Percentiles rank a stretch among this genome's conserved stretches.
phyloP scores from a whole-genome alignment of 2,797 vertebrate species.

The Pangasius krempfi region DNA sequence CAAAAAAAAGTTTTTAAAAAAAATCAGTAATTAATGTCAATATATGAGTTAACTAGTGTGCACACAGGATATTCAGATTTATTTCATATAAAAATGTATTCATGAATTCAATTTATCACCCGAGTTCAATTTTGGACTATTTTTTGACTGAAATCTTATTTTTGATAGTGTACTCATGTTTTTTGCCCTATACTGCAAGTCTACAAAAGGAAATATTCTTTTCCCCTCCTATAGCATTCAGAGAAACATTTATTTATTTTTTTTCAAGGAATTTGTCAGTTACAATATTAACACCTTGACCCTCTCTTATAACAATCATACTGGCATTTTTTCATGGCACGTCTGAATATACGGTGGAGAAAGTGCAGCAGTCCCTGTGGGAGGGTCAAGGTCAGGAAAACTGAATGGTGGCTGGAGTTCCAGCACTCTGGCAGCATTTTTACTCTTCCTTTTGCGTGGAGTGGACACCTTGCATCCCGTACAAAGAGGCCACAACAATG shows the following conservation, averaged over 20 bases:
- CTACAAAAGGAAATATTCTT: neutral
- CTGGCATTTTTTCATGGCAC: slow-evolving; percentile 4
- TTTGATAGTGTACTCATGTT: neutral
- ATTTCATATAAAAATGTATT: neutral
- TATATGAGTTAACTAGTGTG: neutral
- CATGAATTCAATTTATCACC: neutral
- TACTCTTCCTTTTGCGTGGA: slow-evolving; percentile 65
- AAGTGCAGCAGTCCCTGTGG: neutral
- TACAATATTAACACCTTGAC: neutral
- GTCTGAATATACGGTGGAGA: neutral
- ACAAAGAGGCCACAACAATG: slow-evolving; percentile 66
- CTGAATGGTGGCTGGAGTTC: neutral
- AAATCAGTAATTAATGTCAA: neutral
- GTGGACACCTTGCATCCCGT: slow-evolving; percentile 59
- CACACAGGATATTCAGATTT: neutral
- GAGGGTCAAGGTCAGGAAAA: slow-evolving; percentile 18
- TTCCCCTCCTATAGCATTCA: neutral
- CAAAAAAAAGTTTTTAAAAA: too few relatives aligned
- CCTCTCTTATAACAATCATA: neutral
- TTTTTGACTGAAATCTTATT: neutral
- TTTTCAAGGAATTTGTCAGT: neutral
- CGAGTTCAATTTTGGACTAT: neutral
- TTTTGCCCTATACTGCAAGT: neutral
- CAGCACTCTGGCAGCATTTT: slow-evolving; percentile 16
- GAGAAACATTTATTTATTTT: neutral